phyloP scores from a whole-genome alignment of 2,797 vertebrate genomes.

The Xiphophorus birchmanni region DNA sequence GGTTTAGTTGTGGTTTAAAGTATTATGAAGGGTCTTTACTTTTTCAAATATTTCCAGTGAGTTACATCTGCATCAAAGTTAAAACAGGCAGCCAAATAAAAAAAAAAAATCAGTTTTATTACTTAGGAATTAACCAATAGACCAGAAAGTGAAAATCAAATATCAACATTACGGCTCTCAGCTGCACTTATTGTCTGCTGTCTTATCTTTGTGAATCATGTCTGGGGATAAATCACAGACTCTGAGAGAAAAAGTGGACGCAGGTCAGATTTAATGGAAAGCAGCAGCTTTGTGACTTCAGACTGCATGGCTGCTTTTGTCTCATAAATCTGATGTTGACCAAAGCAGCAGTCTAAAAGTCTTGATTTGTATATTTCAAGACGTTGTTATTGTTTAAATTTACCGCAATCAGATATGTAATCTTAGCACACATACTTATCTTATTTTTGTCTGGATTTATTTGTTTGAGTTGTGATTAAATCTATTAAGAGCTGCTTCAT shows the following conservation, averaged over 20 bases:
- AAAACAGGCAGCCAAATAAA: constrained; percentile 11
- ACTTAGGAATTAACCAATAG: constrained; percentile 18
- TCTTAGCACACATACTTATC: not conserved
- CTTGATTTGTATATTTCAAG: constrained; percentile 7
- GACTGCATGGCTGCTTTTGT: constrained; percentile 40
- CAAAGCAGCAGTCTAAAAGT: constrained; percentile 23
- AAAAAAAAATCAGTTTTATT: not conserved
- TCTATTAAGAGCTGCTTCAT: constrained; percentile 5
- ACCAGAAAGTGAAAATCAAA: constrained; percentile 6
- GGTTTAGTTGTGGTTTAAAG: not conserved
- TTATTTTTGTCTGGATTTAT: constrained; percentile 27
- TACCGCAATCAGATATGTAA: not conserved
- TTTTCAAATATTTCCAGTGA: not conserved
- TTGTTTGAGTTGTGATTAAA: not conserved
- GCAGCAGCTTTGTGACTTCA: constrained; percentile 64
- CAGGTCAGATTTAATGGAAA: constrained; percentile 75
- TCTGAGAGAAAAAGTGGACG: constrained; percentile 42
- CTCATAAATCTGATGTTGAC: constrained; percentile 52
- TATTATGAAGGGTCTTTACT: not conserved
- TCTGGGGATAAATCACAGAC: constrained; percentile 65
- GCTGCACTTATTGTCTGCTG: constrained; percentile 35
- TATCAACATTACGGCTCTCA: constrained; percentile 44
- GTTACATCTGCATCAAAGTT: not conserved
- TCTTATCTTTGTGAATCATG: constrained; percentile 58
- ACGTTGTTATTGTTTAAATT: not conserved